A percentile compares a stretch with the other conserved stretches of the same genome.
Evolutionary conservation across 2,113 vertebrate genomes (phyloP).

Genomic region (Pleuronectes platessa): DNA sequence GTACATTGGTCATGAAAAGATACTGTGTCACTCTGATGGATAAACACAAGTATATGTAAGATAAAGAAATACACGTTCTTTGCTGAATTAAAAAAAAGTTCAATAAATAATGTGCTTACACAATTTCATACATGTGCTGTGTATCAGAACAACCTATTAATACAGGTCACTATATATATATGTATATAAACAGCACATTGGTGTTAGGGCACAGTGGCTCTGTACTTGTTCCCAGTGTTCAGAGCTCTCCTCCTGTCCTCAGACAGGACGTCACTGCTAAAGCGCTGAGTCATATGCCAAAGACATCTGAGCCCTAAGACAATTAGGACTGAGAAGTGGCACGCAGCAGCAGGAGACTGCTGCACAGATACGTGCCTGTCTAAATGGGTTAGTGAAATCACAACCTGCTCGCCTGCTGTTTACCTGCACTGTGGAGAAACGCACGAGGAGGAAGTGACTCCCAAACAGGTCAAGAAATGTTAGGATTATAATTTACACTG

Average conservation of each 20-base stretch:
- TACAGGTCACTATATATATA: neutral
- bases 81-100: neutral
- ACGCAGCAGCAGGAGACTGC: conserved; percentile 42
- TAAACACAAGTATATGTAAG: too few species aligned
- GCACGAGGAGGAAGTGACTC: neutral
- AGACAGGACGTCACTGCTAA: conserved; percentile 52
- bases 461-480: conserved; percentile 8
- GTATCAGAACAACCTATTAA: neutral
- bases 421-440: neutral
- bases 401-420: conserved; percentile 24
- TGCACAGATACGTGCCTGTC: conserved; percentile 20
- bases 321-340: conserved; percentile 62
- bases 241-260: conserved; percentile 32
- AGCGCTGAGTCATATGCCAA: conserved; percentile 67
- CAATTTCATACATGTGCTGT: too few species aligned
- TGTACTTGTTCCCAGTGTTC: conserved; percentile 13
- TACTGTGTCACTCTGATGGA: too few species aligned
- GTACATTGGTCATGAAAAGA: too few species aligned
- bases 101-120: neutral
- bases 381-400: conserved; percentile 14
- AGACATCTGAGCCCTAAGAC: conserved; percentile 65
- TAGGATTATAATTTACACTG: neutral
- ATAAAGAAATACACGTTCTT: too few species aligned
- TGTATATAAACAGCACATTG: neutral
- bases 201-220: neutral